Conservation (phyloP, 2,113 vertebrate genomes). For the Nerophis ophidion region DNA sequence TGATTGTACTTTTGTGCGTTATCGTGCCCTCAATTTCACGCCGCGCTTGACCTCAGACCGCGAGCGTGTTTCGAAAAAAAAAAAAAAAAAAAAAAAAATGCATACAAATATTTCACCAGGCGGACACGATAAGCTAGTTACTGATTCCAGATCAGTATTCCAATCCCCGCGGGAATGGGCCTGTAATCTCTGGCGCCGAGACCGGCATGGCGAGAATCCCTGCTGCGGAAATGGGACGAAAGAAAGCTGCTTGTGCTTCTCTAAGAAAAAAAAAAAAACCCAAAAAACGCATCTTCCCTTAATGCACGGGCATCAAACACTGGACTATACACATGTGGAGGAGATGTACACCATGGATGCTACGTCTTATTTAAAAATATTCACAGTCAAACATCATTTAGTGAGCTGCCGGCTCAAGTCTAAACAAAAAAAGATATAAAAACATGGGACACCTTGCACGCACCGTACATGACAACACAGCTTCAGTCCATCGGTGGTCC, state of each 20-base stretch:
- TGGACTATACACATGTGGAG: conserved; percentile 28
- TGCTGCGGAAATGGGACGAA: conserved; percentile 21
- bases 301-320: conserved; percentile 40
- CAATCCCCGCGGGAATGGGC: conserved; percentile 21
- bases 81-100: too few relatives aligned
- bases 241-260: conserved; percentile 39
- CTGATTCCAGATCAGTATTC: conserved; percentile 47
- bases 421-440: conserved; percentile 14
- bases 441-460: conserved; percentile 41
- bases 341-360: conserved; percentile 51
- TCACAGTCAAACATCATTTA: conserved; percentile 62
- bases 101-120: conserved; percentile 3
- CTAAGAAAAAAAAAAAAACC: conserved; percentile 11
- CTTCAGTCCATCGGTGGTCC: conserved; percentile 47
- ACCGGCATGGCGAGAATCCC: conserved; percentile 28
- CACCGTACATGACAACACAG: conserved; percentile 43
- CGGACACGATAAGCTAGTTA: conserved; percentile 24
- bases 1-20: conserved; percentile 54
- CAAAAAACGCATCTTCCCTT: conserved; percentile 56
- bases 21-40: conserved; percentile 31
- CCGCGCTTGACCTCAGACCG: conserved; percentile 30
- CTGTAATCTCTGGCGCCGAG: conserved; percentile 42
- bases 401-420: conserved; percentile 34
- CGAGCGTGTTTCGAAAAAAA: not conserved
- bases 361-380: conserved; percentile 54